phyloP scores from a whole-genome alignment of 2,888 invertebrate genomes.

The Noctua janthe region DNA sequence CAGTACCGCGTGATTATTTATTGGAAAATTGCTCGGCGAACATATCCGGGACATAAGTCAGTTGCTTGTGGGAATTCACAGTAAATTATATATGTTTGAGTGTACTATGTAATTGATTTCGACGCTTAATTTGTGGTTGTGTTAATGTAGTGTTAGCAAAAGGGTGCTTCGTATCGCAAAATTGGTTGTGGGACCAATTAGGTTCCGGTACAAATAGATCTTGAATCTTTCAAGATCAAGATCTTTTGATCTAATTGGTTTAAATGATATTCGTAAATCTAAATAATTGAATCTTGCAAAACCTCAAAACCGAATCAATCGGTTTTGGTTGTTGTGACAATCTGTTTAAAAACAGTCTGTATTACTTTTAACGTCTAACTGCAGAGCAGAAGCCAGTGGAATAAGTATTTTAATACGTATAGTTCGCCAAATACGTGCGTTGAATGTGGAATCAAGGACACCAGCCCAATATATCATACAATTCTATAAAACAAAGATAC shows the following conservation, averaged over 20 bases:
- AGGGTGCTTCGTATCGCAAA: no score
- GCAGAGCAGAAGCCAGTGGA: not conserved
- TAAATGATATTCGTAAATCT: not conserved
- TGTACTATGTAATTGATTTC: conserved; percentile 17
- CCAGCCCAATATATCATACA: not conserved
- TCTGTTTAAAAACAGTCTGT: not conserved
- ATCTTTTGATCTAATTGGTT: no score
- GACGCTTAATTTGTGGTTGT: not conserved
- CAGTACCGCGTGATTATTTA: conserved; percentile 33
- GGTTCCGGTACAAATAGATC: not conserved
- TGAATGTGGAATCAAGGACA: not conserved
- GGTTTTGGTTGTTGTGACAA: not conserved
- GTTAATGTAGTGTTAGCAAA: not conserved
- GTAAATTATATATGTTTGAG: conserved; percentile 16
- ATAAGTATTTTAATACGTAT: not conserved
- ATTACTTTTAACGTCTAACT: no score
- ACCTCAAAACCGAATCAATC: not conserved
- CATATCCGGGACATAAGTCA: conserved; percentile 18
- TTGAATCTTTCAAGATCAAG: no score
- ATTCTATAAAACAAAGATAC: not conserved
- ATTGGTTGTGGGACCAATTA: not conserved
- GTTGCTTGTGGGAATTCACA: not conserved
- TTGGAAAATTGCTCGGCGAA: conserved; percentile 41
- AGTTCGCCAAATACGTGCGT: not conserved
- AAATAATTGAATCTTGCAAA: no score